phyloP scores from a whole-genome alignment of 2,113 vertebrate genomes.

The Bostrychus sinensis region DNA sequence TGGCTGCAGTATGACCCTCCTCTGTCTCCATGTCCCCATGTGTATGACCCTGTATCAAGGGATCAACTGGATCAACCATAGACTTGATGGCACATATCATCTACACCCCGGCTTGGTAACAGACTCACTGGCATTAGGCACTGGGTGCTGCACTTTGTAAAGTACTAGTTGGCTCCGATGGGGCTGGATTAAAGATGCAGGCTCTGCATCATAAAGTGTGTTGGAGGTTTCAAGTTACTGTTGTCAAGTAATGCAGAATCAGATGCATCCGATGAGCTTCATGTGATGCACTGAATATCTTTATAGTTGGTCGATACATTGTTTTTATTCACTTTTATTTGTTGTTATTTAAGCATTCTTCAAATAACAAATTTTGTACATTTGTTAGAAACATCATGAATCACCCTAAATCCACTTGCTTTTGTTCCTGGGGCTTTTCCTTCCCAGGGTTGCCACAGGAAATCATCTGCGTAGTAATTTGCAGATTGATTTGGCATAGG shows the following conservation, averaged over 20 bases:
- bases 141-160: constrained; percentile 22
- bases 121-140: constrained; percentile 28
- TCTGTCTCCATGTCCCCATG: constrained; percentile 36
- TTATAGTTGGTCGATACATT: not conserved
- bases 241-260: constrained; percentile 11
- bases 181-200: constrained; percentile 49
- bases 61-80: constrained; percentile 49
- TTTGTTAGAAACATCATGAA: not conserved
- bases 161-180: constrained; percentile 26
- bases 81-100: constrained; percentile 44
- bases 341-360: not conserved
- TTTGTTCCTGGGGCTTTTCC: not conserved
- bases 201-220: constrained; percentile 44
- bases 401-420: not conserved
- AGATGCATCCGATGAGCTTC: not conserved
- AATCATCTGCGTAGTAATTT: not conserved
- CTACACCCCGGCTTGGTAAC: constrained; percentile 32
- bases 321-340: not conserved
- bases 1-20: constrained; percentile 25
- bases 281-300: constrained; percentile 4
- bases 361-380: not conserved
- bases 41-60: constrained; percentile 34
- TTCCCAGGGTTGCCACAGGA: not conserved
- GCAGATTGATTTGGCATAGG: not conserved
- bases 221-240: constrained; percentile 40